Evolutionary conservation across 2,113 vertebrate genomes (phyloP), one percentile per base, ranked within the genome.

Genomic region (Peromyscus californicus): DNA sequence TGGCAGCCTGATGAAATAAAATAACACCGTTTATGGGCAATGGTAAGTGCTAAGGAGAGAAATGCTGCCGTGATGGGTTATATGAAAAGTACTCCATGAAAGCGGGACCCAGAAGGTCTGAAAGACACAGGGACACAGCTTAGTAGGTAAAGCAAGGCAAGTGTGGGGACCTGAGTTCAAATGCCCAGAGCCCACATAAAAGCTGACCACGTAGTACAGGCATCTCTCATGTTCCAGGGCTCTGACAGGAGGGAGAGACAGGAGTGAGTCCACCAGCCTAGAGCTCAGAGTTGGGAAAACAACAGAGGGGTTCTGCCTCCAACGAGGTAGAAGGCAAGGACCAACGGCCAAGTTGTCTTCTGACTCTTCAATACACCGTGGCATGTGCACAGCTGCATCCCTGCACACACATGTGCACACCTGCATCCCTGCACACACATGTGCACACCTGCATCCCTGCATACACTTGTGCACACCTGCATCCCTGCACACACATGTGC

Each of bases 1-100:
- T 11, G 54, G 48, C 36, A 94, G 42, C 42, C 57, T 48, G 33
- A 91, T 79, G 82, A 96, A 87, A 93, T 29, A 61, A 89, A 89
- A 59, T 54, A 79, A 24, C 69, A 84, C 4, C 26, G 69, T 93
- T 86, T 91, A 22, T 54, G 36, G 85, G 6, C 39, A 2, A 85
- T 80, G 17, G 90, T 31, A 70, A 93, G 65, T 26, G 42, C 29
- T 36, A 61, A 31, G 29, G 22, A 82, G 92, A 31, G 72, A 13
- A 80, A 74, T 12, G 2, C 2, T 21, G 33, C n/a, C 29, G 7
- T 33, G 5, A 36, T 72, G 67, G 7, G 3, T 13, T 84, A 36
- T 22, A 1, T 48, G 36, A 13, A 63, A 86, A 87, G 8, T 16
- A 22, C 67, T 93, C n/a, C 57, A 2, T 6, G 57, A 45, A 24